A percentile compares a stretch with the other conserved stretches of the same genome.
Evolutionary conservation across 2,797 vertebrate genomes (phyloP).

Genomic region (Lophotriccus pileatus): DNA sequence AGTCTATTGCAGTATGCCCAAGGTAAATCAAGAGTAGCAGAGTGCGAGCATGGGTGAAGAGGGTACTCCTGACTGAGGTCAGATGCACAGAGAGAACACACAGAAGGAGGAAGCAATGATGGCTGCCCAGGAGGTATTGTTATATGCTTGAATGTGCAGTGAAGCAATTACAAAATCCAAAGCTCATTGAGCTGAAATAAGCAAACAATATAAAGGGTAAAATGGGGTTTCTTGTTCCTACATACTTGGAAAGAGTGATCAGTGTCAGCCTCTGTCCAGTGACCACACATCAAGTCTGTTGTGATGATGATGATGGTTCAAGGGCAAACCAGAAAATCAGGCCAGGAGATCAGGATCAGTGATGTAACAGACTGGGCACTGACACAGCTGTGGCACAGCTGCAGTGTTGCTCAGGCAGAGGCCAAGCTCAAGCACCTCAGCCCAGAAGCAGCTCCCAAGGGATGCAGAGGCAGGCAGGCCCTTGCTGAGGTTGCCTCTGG

Average conservation of each 20-base stretch:
- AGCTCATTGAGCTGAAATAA: background rate
- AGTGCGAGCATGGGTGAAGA: background rate
- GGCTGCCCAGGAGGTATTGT: background rate
- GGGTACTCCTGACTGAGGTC: background rate
- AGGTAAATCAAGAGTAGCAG: background rate
- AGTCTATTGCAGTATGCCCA: background rate
- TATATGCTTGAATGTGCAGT: background rate
- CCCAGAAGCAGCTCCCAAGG: slow-evolving; percentile 6
- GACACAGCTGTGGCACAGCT: slow-evolving; percentile 21
- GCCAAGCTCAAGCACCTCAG: background rate
- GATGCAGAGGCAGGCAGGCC: background rate
- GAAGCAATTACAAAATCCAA: background rate
- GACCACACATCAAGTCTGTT: background rate
- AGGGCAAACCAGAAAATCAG: background rate
- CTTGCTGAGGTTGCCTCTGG: background rate
- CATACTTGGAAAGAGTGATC: background rate
- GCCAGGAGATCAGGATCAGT: background rate
- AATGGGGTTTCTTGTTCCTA: background rate
- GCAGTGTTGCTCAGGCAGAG: background rate
- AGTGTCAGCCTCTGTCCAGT: background rate
- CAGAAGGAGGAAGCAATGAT: background rate
- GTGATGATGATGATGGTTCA: background rate
- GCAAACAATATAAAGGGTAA: background rate
- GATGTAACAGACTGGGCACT: background rate
- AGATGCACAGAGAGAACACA: background rate